phyloP scores from a whole-genome alignment of 2,797 vertebrate species.

The Prunella strophiata region DNA sequence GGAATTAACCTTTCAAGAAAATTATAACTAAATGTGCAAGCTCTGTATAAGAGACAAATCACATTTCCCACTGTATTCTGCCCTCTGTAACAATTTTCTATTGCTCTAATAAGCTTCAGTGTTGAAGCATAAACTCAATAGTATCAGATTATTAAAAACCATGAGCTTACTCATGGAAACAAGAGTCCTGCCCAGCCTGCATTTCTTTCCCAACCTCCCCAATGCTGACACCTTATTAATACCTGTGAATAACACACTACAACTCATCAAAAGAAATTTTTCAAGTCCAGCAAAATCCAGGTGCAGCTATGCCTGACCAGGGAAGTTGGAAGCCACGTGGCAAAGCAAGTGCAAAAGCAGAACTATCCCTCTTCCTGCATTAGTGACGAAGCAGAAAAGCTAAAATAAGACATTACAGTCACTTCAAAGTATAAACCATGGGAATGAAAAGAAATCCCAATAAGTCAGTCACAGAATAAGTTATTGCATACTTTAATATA shows the following conservation, averaged over 20 bases:
- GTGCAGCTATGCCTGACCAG: neutral
- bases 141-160: neutral
- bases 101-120: neutral
- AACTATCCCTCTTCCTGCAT: neutral
- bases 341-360: neutral
- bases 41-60: neutral
- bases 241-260: neutral
- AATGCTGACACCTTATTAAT: neutral
- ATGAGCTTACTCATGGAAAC: neutral
- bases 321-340: neutral
- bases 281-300: neutral
- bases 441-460: neutral
- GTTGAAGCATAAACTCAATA: neutral
- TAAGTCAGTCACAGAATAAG: neutral
- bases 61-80: neutral
- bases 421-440: neutral
- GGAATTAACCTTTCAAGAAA: slow-evolving; percentile 55
- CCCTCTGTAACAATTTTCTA: neutral
- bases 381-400: neutral
- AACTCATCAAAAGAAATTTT: neutral
- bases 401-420: neutral
- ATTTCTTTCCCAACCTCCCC: neutral
- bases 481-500: neutral
- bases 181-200: neutral
- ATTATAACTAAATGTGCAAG: neutral